Conservation (phyloP, 2,888 invertebrate genomes). For the Oasisia sp. region DNA sequence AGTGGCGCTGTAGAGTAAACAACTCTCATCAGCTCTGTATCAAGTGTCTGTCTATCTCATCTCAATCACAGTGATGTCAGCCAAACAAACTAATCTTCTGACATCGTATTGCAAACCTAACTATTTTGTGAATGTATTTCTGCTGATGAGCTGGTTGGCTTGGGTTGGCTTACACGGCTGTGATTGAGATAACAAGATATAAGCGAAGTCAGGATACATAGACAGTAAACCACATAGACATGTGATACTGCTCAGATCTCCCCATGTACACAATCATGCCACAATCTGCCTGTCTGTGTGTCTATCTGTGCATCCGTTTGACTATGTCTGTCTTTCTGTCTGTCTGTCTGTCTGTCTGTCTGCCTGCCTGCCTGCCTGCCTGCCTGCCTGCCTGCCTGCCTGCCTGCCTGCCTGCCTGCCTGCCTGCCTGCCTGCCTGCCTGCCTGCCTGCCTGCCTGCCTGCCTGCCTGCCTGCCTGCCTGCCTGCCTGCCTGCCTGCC, state of each 20-base stretch:
- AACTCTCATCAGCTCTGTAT: no score
- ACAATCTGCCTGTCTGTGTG: background rate
- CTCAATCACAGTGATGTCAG: no score
- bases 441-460: background rate
- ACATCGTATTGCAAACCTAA: background rate
- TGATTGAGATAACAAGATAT: background rate
- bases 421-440: background rate
- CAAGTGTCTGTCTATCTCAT: no score
- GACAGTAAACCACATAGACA: background rate
- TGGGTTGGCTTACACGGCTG: background rate
- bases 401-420: background rate
- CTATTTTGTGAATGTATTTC: background rate
- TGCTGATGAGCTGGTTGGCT: background rate
- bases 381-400: background rate
- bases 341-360: background rate
- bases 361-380: background rate
- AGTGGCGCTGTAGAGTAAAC: no score
- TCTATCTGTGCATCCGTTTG: background rate
- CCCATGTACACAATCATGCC: background rate
- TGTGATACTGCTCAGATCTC: background rate
- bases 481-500: conserved; percentile 18
- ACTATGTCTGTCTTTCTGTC: background rate
- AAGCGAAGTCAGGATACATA: no score
- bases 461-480: background rate
- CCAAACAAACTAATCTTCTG: no score